phyloP scores from a whole-genome alignment of 2,888 invertebrate genomes.

The Xiphydria camelus region DNA sequence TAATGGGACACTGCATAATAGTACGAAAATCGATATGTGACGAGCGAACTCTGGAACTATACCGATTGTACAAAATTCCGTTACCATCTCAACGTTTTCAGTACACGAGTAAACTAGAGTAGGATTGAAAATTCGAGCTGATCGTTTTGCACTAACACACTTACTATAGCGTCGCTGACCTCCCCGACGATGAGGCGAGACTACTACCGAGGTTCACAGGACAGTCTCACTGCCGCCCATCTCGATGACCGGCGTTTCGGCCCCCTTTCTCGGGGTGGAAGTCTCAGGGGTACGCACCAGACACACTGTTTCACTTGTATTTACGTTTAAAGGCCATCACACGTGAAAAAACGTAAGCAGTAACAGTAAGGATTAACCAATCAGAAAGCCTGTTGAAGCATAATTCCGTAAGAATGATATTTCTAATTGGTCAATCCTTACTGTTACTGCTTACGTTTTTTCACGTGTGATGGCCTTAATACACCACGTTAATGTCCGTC shows the following conservation, averaged over 20 bases:
- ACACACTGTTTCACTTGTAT: conserved; percentile 45
- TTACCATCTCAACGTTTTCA: background rate
- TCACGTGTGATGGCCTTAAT: too few relatives aligned
- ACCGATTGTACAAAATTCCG: background rate
- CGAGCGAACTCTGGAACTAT: too few relatives aligned
- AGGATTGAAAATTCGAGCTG: conserved; percentile 47
- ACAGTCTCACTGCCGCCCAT: conserved; percentile 75
- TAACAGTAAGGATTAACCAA: too few relatives aligned
- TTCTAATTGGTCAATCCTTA: too few relatives aligned
- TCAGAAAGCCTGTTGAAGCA: too few relatives aligned
- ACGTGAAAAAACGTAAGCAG: too few relatives aligned
- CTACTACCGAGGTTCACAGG: conserved; percentile 90
- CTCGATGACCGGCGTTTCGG: conserved; percentile 63
- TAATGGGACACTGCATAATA: too few relatives aligned
- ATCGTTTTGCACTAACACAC: conserved; percentile 41
- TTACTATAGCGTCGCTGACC: conserved; percentile 58
- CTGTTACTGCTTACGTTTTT: too few relatives aligned
- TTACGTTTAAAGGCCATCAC: too few relatives aligned
- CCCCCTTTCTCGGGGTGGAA: conserved; percentile 73
- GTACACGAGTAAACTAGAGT: conserved; percentile 18
- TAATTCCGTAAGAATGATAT: too few relatives aligned
- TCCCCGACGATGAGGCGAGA: conserved; percentile 80
- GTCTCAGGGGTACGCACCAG: conserved; percentile 57
- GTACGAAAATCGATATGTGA: too few relatives aligned
- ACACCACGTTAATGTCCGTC: too few relatives aligned